Evolutionary conservation across 2,113 vertebrate species (phyloP), one percentile per base, ranked within the genome.

Genomic region (Glareola pratincola): DNA sequence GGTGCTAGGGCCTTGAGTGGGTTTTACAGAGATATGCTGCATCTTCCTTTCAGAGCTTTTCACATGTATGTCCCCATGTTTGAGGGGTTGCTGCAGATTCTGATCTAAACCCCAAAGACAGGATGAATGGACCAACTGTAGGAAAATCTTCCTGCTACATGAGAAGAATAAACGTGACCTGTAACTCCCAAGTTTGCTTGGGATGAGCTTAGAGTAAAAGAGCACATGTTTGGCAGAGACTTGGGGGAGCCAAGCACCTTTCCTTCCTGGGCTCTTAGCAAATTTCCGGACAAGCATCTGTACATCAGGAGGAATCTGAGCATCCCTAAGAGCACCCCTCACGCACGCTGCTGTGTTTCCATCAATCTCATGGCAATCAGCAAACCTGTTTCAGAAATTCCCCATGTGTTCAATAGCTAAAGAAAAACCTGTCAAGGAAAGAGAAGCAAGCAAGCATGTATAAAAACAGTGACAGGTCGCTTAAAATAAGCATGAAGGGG

Each of bases 41-140:
- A 67, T 60, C 56, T 93, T 85, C 56, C 12, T 0, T 56, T 60
- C 48, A 63, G 37, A 68, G 17, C 9, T 81, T n/a, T 75, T 62
- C 73, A 47, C 0, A 1, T 47, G 62, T 34, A 51, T 0, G 0
- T 64, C 20, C 24, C 24, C 2, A 0, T 10, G 10, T 26, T 48
- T 78, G 26, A 37, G 37, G 16, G 24, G 8, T 15, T 64, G 13
- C 45, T 75, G 47, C 30, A 67, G 62, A 56, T 56, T 64, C 66
- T 92, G 48, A 48, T 51, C 53, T 62, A 50, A 89, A 80, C 14
- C 8, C 32, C 19, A 34, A 66, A 41, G 24, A 43, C 59, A 62
- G 26, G 8, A 59, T 57, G 51, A 62, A 87, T 12, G 27, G 34
- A 78, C 14, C 21, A 63, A 13, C 6, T 14, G 12, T 14, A 72